A percentile compares a stretch with the other conserved stretches of the same genome.
These are phyloP conservation scores for Drosophila incognita DNA, from an alignment of 2,888 invertebrate species.

Conservation along the genomic window DNA sequence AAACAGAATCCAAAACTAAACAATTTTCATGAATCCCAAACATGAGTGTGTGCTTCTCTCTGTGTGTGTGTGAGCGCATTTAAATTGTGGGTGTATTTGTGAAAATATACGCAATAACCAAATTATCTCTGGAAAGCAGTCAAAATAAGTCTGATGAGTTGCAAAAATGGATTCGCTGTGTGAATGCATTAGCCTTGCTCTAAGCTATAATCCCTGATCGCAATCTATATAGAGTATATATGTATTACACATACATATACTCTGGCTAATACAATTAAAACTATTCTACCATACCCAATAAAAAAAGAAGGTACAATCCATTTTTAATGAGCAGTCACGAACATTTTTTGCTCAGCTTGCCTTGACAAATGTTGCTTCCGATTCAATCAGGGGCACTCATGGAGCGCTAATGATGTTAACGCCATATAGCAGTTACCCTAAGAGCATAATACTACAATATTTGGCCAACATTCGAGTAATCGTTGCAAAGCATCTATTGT, in stretches of 20 bases:
- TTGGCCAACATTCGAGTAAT: background rate
- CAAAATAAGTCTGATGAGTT: constrained; percentile 25
- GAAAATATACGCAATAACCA: constrained; percentile 41
- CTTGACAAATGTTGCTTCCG: constrained; percentile 43
- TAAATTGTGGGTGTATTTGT: background rate
- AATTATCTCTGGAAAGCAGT: constrained; percentile 46
- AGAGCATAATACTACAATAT: background rate
- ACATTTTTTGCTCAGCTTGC: constrained; percentile 55
- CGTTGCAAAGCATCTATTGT: constrained; percentile 35
- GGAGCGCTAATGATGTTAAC: constrained; percentile 5
- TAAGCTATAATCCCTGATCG: background rate
- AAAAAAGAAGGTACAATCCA: background rate
- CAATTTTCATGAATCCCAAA: constrained; percentile 20
- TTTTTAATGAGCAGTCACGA: constrained; percentile 22
- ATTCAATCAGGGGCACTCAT: constrained; percentile 20
- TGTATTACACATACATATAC: background rate
- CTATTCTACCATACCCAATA: background rate
- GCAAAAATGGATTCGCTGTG: background rate
- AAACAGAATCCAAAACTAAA: constrained; percentile 1
- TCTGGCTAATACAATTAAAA: background rate
- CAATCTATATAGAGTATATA: background rate
- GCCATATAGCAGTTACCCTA: background rate
- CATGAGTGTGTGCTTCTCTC: background rate
- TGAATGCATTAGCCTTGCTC: background rate
- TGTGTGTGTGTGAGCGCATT: background rate